phyloP scores from a whole-genome alignment of 2,113 vertebrate genomes.

The Gasterosteus aculeatus region DNA sequence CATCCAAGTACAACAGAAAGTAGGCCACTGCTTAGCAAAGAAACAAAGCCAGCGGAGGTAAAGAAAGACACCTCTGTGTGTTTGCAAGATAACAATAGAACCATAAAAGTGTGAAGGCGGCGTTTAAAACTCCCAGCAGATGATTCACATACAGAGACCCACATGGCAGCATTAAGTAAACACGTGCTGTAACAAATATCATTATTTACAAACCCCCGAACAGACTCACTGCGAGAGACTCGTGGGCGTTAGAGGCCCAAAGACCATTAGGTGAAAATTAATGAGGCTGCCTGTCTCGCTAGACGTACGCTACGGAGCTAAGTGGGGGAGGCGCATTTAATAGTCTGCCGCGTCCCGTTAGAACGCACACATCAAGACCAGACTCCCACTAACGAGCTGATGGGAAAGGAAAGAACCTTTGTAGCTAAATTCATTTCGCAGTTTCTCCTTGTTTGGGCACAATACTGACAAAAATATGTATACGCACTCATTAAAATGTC shows the following conservation, averaged over 20 bases:
- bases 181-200: background rate
- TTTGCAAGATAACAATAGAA: slow-evolving; percentile 18
- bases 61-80: background rate
- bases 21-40: slow-evolving; percentile 30
- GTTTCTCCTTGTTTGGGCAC: slow-evolving; percentile 3
- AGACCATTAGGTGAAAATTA: slow-evolving; percentile 32
- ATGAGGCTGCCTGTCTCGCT: slow-evolving; percentile 12
- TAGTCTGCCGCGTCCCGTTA: slow-evolving; percentile 10
- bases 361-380: slow-evolving; percentile 17
- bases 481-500: background rate
- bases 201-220: background rate
- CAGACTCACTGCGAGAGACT: background rate
- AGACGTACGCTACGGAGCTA: slow-evolving; percentile 19
- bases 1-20: slow-evolving; percentile 22
- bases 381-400: slow-evolving; percentile 35
- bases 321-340: slow-evolving; percentile 9
- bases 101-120: background rate
- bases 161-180: background rate
- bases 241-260: no score
- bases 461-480: slow-evolving; percentile 3
- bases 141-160: background rate
- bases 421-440: slow-evolving; percentile 5
- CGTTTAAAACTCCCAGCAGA: background rate
- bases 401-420: slow-evolving; percentile 11
- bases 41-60: slow-evolving; percentile 21